Evolutionary conservation across 1,140 invertebrate species (phyloP), one percentile per base, ranked within the genome.

Genomic region (Tachypleus tridentatus): DNA sequence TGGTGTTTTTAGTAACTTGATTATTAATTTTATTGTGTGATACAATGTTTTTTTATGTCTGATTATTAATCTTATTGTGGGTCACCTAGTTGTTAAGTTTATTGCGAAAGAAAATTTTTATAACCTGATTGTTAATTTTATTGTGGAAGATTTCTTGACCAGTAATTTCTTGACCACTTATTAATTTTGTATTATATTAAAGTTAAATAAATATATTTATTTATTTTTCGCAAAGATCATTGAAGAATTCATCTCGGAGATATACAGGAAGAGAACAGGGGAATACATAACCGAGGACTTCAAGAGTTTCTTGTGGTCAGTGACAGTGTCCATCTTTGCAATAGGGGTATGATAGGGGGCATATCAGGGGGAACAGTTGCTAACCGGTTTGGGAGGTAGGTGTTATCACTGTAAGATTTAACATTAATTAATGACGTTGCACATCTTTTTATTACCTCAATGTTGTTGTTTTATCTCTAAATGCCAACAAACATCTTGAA

Each of bases 271-370:
- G 66, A 83, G 91, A 64, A 86, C 87, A 72, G 84, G 83, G 5
- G 80, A 83, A 72, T 82, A 84, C 69, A 84, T 91, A 66, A 81
- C 80, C 50, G 84, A 86, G 54, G 84, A 85, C 57, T 80, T 81
- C 57, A 83, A 85, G 63, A 83, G 86, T 67, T 82, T 85, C 69
- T 77, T 94, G 47, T 95, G 91, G 79, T 89, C 92, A 54, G 80
- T 96, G 65, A 89, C 91, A 48, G 94, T 97, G 51, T 88, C 91
- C 71, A 91, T 95, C 78, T 97, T 95, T 76, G 90, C 91, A 67
- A 87, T 96, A 70, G 94, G 94, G 94, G 93, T 60, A 96, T 96
- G 91, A 79, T 96, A 63, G 93, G 93, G 63, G 93, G 93, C 68
- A 89, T 95, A 71, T 84, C 87, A 72, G 92, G 92, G 50, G 92